Conservation (phyloP, 2,888 invertebrate genomes). For the Formica aserva region DNA sequence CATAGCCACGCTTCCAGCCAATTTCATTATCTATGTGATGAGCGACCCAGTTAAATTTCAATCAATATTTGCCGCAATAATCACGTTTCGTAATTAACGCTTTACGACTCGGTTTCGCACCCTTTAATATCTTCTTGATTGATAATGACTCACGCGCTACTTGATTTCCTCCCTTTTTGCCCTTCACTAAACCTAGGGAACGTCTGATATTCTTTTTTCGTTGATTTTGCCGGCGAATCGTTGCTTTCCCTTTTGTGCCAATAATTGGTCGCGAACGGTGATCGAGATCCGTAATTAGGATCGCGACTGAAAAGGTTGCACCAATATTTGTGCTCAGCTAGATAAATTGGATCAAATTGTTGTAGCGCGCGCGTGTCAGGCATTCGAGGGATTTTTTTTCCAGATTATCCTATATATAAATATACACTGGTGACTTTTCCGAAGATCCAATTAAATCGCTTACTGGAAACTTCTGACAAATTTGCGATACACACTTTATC, state of each 20-base stretch:
- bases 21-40: slow-evolving; percentile 44
- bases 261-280: slow-evolving; percentile 49
- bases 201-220: slow-evolving; percentile 29
- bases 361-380: slow-evolving; percentile 9
- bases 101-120: slow-evolving; percentile 22
- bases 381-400: slow-evolving; percentile 22
- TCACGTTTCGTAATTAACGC: slow-evolving; percentile 59
- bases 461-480: background rate
- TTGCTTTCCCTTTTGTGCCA: slow-evolving; percentile 36
- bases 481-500: background rate
- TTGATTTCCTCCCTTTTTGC: background rate
- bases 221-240: slow-evolving; percentile 14
- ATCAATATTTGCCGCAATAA: slow-evolving; percentile 60
- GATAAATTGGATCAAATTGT: slow-evolving; percentile 52
- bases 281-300: slow-evolving; percentile 43
- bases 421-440: slow-evolving; percentile 5
- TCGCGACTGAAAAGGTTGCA: slow-evolving; percentile 24
- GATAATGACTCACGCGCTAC: slow-evolving; percentile 9
- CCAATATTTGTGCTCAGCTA: slow-evolving; percentile 49
- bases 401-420: slow-evolving; percentile 25
- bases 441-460: slow-evolving; percentile 37
- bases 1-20: slow-evolving; percentile 22
- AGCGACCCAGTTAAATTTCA: slow-evolving; percentile 51
- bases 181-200: background rate
- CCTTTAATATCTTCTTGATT: slow-evolving; percentile 36